Base-by-base conservation (phyloP, 2,888 invertebrate species). In the Linnaemya tessellans region DNA sequence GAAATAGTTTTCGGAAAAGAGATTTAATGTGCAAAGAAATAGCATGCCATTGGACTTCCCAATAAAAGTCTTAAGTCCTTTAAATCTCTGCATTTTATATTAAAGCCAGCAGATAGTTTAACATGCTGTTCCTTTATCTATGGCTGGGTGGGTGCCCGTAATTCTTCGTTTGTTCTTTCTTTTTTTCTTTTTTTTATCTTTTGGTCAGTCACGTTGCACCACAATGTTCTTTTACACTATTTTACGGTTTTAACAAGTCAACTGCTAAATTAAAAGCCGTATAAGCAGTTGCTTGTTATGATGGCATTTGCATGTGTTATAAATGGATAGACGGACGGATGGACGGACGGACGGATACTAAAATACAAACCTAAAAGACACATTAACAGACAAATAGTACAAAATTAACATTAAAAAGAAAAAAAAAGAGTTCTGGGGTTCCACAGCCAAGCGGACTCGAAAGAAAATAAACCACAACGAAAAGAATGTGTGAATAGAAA, bases 251-350 rank as follows among this genome's bases (percentile, higher is more conserved):
- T 82, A 82, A 85, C 85, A 82, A 85, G 85, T 80, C 85, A 82
- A 82, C 85, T 82, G 85, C 74, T 85, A 82, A 85, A 85, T 80
- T 84, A 86, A 86, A 86, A 80, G 83, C 86, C 77, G 77, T 67
- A 83, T 86, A 85, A 85, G 79, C 82, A 85, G 77, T 74, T 78
- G 78, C 46, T 80, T 77, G 80, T 73, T 73, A 71, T 78, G 74
- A 67, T 43, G 65, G 75, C 79, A 85, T 85, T 85, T 85, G 79
- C 79, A 82, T 80, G 79, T 75, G 70, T 80, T 70, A 58, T 56
- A 74, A 80, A 83, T 70, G 64, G 49, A 80, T 25, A 74, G 68
- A 79, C 74, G 67, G 84, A 84, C 82, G 74, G 80, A 79, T 58
- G 58, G 80, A 81, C 51, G 20, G 65, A 41, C 41, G 41, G 41